Conservation (phyloP, 2,797 vertebrate species). For the Onychomys leucogaster region DNA sequence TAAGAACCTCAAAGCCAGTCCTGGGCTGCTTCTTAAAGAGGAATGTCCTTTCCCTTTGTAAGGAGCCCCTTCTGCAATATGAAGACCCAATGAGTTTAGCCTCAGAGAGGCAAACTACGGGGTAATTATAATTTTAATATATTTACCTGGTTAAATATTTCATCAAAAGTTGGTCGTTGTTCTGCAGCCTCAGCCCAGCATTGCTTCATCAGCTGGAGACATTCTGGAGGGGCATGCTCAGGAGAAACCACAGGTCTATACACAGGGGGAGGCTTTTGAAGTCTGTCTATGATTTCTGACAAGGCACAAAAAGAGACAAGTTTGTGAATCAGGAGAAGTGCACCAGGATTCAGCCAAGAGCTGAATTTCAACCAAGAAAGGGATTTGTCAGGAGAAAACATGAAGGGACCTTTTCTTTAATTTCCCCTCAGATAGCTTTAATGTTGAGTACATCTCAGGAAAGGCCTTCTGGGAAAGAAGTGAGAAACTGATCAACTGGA, state of each 20-base stretch:
- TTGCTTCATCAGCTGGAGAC: constrained; percentile 95
- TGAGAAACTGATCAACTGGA: background rate
- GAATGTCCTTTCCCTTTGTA: background rate
- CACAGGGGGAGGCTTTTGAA: constrained; percentile 91
- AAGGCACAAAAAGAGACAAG: constrained; percentile 33
- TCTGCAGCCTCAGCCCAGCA: constrained; percentile 94
- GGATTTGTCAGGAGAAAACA: background rate
- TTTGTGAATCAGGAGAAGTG: background rate
- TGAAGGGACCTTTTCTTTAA: background rate
- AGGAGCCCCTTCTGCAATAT: constrained; percentile 13
- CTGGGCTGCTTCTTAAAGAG: background rate
- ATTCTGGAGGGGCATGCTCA: constrained; percentile 91
- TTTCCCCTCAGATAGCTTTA: constrained; percentile 28
- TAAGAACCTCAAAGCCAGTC: background rate
- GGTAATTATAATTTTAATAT: background rate
- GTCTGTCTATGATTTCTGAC: constrained; percentile 92
- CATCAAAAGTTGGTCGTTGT: constrained; percentile 91
- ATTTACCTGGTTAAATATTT: constrained; percentile 93
- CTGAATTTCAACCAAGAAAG: constrained; percentile 34
- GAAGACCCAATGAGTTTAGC: background rate
- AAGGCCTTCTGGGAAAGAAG: background rate
- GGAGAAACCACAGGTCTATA: constrained; percentile 91
- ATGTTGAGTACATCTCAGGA: constrained; percentile 31
- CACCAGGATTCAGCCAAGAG: background rate
- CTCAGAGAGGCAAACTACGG: background rate